phyloP scores from a whole-genome alignment of 2,888 invertebrate genomes.

The Drosophila affinis region DNA sequence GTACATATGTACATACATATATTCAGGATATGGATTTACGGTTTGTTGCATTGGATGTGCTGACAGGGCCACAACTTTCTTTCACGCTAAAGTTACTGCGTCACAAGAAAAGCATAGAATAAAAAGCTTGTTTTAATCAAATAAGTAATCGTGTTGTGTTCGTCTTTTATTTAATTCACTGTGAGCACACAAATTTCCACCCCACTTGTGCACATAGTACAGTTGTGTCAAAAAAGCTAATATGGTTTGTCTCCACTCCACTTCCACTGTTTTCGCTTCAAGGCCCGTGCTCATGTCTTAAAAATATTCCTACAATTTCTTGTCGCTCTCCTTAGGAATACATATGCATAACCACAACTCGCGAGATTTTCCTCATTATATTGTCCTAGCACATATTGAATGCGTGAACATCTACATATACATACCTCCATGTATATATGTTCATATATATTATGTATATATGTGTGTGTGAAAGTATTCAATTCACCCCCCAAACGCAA shows the following conservation, averaged over 20 bases:
- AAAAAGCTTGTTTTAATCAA: constrained; percentile 38
- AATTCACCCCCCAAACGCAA: constrained; percentile 19
- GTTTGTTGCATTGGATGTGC: constrained; percentile 9
- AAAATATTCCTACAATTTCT: constrained; percentile 15
- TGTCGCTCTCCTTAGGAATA: constrained; percentile 1
- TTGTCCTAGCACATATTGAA: constrained; percentile 23
- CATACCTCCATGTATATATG: not conserved
- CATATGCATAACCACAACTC: constrained; percentile 39
- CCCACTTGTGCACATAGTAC: constrained; percentile 33
- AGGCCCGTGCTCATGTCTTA: constrained; percentile 11
- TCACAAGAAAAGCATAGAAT: constrained; percentile 22
- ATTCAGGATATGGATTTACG: no score
- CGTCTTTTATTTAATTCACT: constrained; percentile 10
- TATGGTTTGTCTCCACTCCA: constrained; percentile 14
- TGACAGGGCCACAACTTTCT: not conserved
- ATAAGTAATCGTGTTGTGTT: constrained; percentile 39
- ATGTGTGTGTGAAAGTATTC: constrained; percentile 4
- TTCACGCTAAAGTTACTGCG: not conserved
- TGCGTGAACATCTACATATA: constrained; percentile 8
- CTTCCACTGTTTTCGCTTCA: constrained; percentile 15
- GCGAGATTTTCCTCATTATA: constrained; percentile 48
- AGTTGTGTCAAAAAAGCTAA: constrained; percentile 45
- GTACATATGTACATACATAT: no score
- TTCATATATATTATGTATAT: constrained; percentile 1
- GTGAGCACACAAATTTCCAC: constrained; percentile 2